These are phyloP conservation scores for Cyaniris semiargus DNA, from an alignment of 2,888 invertebrate genomes.

Conservation along the genomic window DNA sequence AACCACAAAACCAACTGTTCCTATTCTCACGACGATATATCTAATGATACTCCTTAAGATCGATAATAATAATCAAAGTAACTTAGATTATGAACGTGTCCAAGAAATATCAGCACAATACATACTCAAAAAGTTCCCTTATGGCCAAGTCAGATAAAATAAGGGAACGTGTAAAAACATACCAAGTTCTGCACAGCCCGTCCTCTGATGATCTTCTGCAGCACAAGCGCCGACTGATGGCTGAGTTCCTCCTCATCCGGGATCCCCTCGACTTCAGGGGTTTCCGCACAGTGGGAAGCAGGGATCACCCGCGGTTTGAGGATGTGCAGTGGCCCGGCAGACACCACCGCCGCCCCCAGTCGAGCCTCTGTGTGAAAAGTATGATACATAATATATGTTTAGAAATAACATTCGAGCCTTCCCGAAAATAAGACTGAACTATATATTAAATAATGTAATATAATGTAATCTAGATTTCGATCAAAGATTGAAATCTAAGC, in stretches of 20 bases:
- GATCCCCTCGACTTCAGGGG: slow-evolving; percentile 60
- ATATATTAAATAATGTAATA: no score
- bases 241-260: slow-evolving; percentile 52
- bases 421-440: no score
- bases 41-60: no score
- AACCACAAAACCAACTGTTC: no score
- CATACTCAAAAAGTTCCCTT: no score
- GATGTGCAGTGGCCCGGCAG: slow-evolving; percentile 59
- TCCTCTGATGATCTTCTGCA: slow-evolving; percentile 86
- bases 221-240: slow-evolving; percentile 77
- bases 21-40: no score
- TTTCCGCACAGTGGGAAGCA: slow-evolving; percentile 52
- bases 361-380: slow-evolving; percentile 56
- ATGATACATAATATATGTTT: background rate
- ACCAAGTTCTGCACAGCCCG: slow-evolving; percentile 87
- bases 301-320: slow-evolving; percentile 53
- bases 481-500: no score
- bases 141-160: no score
- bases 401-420: background rate
- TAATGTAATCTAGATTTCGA: no score
- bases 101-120: no score
- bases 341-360: slow-evolving; percentile 53
- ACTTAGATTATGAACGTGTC: no score
- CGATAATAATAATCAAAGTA: no score
- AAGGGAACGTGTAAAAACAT: background rate